Base-by-base conservation (phyloP, 2,113 vertebrate species). In the Oceanodroma tethys region DNA sequence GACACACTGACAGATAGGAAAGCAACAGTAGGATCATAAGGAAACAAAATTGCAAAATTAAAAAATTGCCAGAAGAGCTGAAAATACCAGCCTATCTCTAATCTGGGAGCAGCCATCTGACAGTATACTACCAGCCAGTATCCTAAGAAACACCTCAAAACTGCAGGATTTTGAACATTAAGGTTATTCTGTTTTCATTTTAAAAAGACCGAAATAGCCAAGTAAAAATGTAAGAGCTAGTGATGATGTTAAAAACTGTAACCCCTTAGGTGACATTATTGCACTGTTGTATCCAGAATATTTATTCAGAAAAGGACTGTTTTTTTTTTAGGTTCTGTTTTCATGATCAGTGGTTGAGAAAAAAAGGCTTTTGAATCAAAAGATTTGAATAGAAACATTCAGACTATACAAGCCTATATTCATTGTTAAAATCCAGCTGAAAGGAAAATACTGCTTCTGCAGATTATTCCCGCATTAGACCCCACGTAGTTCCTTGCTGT, bases 401-500 rank as follows among this genome's bases (percentile, higher is more conserved):
- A 82, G 43, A n/a, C 74, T 89, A 71, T 62, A 68, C 82, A 87
- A 91, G n/a, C 68, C 82, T 26, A 15, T 65, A 59, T 88, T 86
- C 84, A 68, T 91, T 81, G 66, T 81, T 82, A 75, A 91, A 88
- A 79, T 81, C 45, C 56, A 96, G 22, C 62, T 27, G 5, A 76
- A 95, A 95, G 96, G 91, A 95, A 97, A 97, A 92, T 45, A 72
- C 43, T 82, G 65, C 89, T 76, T 36, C 63, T 94, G 59, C n/a
- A 70, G 81, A 86, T 95, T 83, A 65, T 55, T 92, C 58, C 52
- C 0, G 0, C 79, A 36, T 76, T 40, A 85, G 34, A 23, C 52
- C 47, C 13, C 19, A 0, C 5, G 30, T 87, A 50, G 56, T 81
- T 53, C 78, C 81, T 52, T 79, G 38, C 59, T 60, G 43, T 67